phyloP scores from a whole-genome alignment of 2,888 invertebrate genomes.

The Coenonympha arcania region DNA sequence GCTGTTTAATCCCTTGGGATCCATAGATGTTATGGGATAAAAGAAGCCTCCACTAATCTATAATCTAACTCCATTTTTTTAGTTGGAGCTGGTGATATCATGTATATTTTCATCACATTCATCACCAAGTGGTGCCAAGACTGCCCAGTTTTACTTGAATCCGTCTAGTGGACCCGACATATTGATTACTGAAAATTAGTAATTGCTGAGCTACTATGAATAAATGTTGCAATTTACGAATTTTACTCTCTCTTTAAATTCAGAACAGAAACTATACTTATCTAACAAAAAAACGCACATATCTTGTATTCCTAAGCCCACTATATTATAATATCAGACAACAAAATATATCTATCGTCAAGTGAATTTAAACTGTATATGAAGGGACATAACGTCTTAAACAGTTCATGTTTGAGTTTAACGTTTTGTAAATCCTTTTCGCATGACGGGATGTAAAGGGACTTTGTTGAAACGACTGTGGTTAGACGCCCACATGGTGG shows the following conservation, averaged over 20 bases:
- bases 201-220: background rate
- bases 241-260: background rate
- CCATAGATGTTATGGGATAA: too few relatives aligned
- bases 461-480: conserved; percentile 20
- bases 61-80: too few relatives aligned
- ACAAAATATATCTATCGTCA: background rate
- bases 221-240: background rate
- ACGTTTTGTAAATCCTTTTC: conserved; percentile 17
- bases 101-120: too few relatives aligned
- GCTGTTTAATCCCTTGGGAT: too few relatives aligned
- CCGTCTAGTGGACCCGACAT: too few relatives aligned
- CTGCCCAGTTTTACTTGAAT: too few relatives aligned
- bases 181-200: too few relatives aligned
- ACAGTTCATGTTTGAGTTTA: background rate
- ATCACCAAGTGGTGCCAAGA: too few relatives aligned
- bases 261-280: background rate
- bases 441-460: conserved; percentile 21
- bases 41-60: too few relatives aligned
- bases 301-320: conserved; percentile 34
- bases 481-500: conserved; percentile 20
- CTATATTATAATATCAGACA: conserved; percentile 19
- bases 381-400: background rate
- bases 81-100: too few relatives aligned
- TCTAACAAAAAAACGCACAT: conserved; percentile 13
- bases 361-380: background rate